phyloP scores from a whole-genome alignment of 2,797 vertebrate genomes.

The Fistularia tabacaria region DNA sequence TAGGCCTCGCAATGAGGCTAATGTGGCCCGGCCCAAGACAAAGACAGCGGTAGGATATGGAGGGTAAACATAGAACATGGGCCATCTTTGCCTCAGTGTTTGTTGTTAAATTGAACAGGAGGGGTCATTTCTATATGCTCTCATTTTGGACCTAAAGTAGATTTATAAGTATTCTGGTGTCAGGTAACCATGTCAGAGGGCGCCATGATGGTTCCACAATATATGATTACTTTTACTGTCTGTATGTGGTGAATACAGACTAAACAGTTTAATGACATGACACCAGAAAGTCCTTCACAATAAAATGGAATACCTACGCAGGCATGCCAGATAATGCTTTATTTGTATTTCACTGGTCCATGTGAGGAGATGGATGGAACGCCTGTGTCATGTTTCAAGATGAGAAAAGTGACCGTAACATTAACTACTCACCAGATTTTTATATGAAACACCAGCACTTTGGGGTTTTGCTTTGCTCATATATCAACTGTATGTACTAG shows the following conservation, averaged over 20 bases:
- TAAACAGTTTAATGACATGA: conserved; percentile 45
- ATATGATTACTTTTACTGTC: conserved; percentile 42
- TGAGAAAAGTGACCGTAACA: conserved; percentile 53
- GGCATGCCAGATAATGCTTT: conserved; percentile 45
- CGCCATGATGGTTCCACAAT: conserved; percentile 8
- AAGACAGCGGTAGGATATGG: conserved; percentile 56
- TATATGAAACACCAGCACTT: conserved; percentile 6
- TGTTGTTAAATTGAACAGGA: conserved; percentile 41
- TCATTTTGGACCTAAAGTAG: conserved; percentile 12
- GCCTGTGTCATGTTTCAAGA: too few relatives aligned
- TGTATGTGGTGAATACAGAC: conserved; percentile 50
- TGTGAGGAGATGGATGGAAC: conserved; percentile 41
- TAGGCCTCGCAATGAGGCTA: conserved; percentile 32
- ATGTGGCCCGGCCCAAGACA: conserved; percentile 50
- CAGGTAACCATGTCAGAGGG: conserved; percentile 7
- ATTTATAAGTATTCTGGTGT: conserved; percentile 2
- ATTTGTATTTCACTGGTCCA: conserved; percentile 45
- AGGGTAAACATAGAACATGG: conserved; percentile 44
- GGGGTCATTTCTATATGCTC: conserved; percentile 28
- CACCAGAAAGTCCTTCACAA: conserved; percentile 11
- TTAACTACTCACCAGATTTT: conserved; percentile 8
- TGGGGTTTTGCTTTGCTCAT: neutral
- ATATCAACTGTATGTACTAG: conserved; percentile 11
- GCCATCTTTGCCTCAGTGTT: conserved; percentile 42
- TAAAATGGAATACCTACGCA: conserved; percentile 33